Base-by-base conservation (phyloP, 2,888 invertebrate genomes). In the Dascillus cervinus region DNA sequence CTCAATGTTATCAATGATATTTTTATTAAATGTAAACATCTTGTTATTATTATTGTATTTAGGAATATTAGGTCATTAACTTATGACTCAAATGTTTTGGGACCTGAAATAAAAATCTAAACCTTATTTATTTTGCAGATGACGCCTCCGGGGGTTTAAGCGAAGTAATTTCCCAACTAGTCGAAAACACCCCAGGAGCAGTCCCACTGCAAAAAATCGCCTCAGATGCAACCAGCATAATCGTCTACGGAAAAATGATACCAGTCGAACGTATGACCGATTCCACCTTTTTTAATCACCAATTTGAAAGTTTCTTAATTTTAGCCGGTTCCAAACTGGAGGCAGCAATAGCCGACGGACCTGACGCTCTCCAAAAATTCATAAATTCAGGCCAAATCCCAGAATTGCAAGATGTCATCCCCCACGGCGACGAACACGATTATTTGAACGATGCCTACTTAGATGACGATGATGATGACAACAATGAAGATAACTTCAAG, bases 361-460 rank as follows among this genome's bases (percentile, higher is more conserved):
- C 82, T 8, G 74, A 83, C 29, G 79, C 82, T 22, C 67, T 89
- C 11, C 82, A 83, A 54, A 82, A 78, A 53, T 80, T 78, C 47
- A 80, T 88, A 15, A 79, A 81, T 46, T 79, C 83, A 1, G 88
- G 88, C 6, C 85, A 83, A 60, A 75, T 89, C 41, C 85, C 85
- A 54, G 85, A 88, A 53, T 59, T 88, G 17, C 75, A 78, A 34
- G 86, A 86, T 57, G 79, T 85, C 3, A 79, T 85, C 64, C 82
- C 83, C 3, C 73, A 78, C 40, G 79, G 81, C 41, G 76, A 75
- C 22, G 59, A 63, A 26, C 60, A 70, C 21, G 64, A 66, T 9
- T 62, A 62, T 23, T 52, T 64, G 1, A 66, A 66, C 31, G 67
- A 69, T 13, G 62, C 54, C 60, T 47, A 65, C 9, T 53, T 61